These are phyloP conservation scores for Campoplex capitator DNA, from an alignment of 2,888 invertebrate species.

Conservation along the genomic window DNA sequence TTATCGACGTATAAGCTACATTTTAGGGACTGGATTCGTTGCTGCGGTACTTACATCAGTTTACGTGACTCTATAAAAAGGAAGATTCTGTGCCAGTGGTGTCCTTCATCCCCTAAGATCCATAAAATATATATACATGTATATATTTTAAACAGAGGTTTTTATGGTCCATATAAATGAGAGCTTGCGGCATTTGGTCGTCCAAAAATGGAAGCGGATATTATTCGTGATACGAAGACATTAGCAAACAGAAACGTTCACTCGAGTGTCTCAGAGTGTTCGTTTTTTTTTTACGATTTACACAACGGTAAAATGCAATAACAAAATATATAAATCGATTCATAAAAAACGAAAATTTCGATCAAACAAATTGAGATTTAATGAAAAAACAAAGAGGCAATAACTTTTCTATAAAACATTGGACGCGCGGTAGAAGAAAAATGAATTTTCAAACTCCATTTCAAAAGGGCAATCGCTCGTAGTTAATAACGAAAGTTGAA, in stretches of 20 bases:
- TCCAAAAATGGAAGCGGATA: not conserved
- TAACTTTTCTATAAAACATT: not conserved
- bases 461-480: not conserved
- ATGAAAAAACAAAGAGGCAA: not conserved
- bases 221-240: slow-evolving; percentile 15
- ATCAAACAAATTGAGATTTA: not conserved
- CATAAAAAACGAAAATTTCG: not conserved
- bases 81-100: not conserved
- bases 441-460: too few relatives aligned
- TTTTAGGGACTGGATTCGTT: slow-evolving; percentile 2
- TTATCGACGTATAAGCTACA: slow-evolving; percentile 11
- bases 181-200: slow-evolving; percentile 15
- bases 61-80: slow-evolving; percentile 35
- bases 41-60: slow-evolving; percentile 1
- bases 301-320: not conserved
- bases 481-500: not conserved
- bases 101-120: not conserved
- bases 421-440: not conserved
- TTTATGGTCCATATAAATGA: slow-evolving; percentile 45
- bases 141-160: not conserved
- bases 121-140: slow-evolving; percentile 9
- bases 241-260: slow-evolving; percentile 18
- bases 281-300: not conserved
- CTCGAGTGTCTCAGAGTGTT: not conserved
- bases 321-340: not conserved